phyloP scores from a whole-genome alignment of 64 coral and sea anemone species.

The Platygyra sinensis region DNA sequence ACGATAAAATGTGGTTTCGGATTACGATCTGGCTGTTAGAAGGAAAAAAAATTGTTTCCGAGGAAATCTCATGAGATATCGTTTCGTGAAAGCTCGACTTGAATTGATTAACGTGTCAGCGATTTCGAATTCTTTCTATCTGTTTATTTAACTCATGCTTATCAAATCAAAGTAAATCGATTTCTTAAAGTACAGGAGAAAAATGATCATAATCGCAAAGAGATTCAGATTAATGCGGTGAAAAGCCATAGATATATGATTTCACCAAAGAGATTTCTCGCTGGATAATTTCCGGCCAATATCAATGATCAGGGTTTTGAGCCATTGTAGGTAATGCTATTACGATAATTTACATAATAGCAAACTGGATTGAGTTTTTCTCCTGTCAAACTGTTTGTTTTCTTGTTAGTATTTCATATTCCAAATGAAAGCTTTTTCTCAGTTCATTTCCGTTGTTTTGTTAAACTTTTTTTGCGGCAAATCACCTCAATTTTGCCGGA shows the following conservation, averaged over 20 bases:
- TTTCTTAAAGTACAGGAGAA: neutral
- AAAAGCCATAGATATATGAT: neutral
- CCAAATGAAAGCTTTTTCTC: neutral
- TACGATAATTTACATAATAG: neutral
- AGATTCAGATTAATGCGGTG: neutral
- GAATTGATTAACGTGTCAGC: neutral
- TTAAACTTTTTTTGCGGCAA: neutral
- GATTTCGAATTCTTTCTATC: neutral
- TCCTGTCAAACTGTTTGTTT: slow-evolving; percentile 10
- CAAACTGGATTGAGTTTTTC: neutral
- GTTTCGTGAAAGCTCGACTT: neutral
- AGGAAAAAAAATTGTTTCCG: neutral
- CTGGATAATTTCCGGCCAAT: neutral
- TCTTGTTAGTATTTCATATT: neutral
- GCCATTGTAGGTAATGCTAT: neutral
- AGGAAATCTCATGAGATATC: neutral
- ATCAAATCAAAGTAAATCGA: neutral
- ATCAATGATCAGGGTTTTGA: slow-evolving; percentile 1
- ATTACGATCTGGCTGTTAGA: too few species aligned
- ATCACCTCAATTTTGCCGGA: neutral
- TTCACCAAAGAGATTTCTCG: neutral
- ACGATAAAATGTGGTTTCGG: too few species aligned
- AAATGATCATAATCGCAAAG: neutral
- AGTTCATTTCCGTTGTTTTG: neutral
- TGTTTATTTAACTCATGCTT: slow-evolving; percentile 16